Evolutionary conservation across 2,113 vertebrate species (phyloP), one percentile per base, ranked within the genome.

Genomic region (Rhinoderma darwinii): DNA sequence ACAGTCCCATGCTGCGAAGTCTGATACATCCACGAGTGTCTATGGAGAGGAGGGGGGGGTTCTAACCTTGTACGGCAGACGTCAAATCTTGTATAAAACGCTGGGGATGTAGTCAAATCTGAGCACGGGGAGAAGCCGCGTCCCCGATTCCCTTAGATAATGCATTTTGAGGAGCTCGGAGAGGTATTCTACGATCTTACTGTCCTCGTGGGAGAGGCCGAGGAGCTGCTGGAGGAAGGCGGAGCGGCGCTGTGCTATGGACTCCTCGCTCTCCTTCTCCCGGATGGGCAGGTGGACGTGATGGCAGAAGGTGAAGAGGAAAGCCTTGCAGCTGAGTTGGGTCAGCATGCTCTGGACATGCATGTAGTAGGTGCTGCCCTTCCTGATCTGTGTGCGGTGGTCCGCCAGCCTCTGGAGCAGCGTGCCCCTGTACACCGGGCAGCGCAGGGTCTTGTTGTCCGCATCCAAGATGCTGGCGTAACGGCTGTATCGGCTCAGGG

Each of bases 51-150:
- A 68, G 17, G 20, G 63, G 44, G 59, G 5, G 22, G 68, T 39
- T 6, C 4, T 2, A n/a, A 79, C 82, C 66, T 20, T 66, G 20
- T 37, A 1, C 80, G 70, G 79, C 6, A 20, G 4, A 3, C 41
- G 88, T 95, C 93, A 99, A 92, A 99, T 99, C 92, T 99, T 99
- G 93, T 98, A 98, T 93, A 98, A 95, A 96, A 96, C 93, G 93
- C 97, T 99, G 93, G 96, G 96, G 87, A 96, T 95, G 1, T 99
- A 99, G 93, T 96, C 96, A 92, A 98, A 99, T 94, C 93, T 95
- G 91, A 99, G 98, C 89, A 92, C 88, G 11, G 96, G 93, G 88
- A 86, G 91, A 2, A 72, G 87, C 86, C 89, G 83, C 54, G 89
- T 94, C 0, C 89, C 87, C 3, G 93, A 86, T 63, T 95, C 95